These are phyloP conservation scores for Tridacna crocea DNA, from an alignment of 2,888 invertebrate species.

Conservation along the genomic window DNA sequence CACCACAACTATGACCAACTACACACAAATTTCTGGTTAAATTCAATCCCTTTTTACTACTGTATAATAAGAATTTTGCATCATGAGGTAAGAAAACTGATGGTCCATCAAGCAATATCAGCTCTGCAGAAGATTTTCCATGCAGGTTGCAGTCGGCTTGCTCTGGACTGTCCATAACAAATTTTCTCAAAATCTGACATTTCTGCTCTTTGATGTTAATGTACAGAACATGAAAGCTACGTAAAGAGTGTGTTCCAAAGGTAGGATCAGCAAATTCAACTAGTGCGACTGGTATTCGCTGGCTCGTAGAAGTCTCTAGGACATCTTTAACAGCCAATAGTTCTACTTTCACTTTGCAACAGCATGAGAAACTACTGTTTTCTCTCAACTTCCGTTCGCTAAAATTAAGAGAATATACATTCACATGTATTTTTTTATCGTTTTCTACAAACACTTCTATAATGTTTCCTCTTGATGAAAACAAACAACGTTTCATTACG, in stretches of 20 bases:
- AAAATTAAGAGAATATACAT: not conserved
- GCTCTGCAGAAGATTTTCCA: not conserved
- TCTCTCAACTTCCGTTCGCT: not conserved
- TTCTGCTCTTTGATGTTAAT: not conserved
- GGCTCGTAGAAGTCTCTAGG: slow-evolving; percentile 2
- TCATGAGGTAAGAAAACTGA: not conserved
- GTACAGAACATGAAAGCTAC: not conserved
- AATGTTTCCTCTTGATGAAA: not conserved
- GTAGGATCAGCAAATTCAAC: not conserved
- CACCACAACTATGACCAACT: not conserved
- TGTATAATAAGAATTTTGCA: not conserved
- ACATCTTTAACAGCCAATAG: slow-evolving; percentile 7
- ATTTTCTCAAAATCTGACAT: slow-evolving; percentile 4
- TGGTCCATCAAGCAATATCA: slow-evolving; percentile 9
- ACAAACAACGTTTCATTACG: not conserved
- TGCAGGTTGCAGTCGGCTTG: not conserved
- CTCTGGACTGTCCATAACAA: not conserved
- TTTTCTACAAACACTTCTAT: not conserved
- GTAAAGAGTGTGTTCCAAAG: not conserved
- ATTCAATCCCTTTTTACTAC: not conserved
- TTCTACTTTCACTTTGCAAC: slow-evolving; percentile 31
- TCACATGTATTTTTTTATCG: not conserved
- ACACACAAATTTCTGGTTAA: not conserved
- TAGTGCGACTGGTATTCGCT: not conserved
- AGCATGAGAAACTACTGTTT: slow-evolving; percentile 10